These are phyloP conservation scores for Rattus norvegicus DNA, from an alignment of 2,113 vertebrate species.

Conservation along the genomic window GRCr8 NC_086039.1:81310501-81311000, in stretches of 20 bases:
- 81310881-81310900: too few species aligned
- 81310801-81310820: background rate
- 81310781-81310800: background rate
- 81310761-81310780: background rate
- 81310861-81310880: background rate
- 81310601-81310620: background rate
- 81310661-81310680: background rate
- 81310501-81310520: background rate
- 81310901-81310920: background rate
- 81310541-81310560: background rate
- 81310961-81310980: background rate
- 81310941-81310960: background rate
- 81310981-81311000: background rate
- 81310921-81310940: background rate
- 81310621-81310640: background rate
- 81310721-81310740: background rate
- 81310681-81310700: background rate
- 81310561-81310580: background rate
- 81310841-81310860: background rate
- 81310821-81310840: background rate
- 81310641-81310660: background rate
- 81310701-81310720: background rate
- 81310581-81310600: background rate
- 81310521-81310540: background rate
- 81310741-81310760: background rate